Evolutionary conservation across 2,888 invertebrate genomes (phyloP), one percentile per base, ranked within the genome.

Genomic region (Pogonocherus hispidulus): DNA sequence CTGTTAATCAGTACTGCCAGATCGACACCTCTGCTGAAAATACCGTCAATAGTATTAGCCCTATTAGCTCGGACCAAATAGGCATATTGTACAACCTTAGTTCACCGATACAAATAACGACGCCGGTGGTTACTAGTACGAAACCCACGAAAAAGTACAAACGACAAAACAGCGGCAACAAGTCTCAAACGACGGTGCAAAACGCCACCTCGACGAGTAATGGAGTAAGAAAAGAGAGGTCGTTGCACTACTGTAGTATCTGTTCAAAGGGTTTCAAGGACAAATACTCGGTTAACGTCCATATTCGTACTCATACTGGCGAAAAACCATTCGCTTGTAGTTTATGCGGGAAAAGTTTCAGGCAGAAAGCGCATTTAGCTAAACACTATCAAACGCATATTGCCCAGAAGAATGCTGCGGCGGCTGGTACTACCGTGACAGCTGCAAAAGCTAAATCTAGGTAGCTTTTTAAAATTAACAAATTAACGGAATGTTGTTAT

Each of bases 251-350:
- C 86, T 92, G 99, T 88, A 92, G 94, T 84, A 94, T 98, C 85
- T 98, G 95, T 86, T 94, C 94, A 79, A 96, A 95, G 84, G 96
- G 96, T 3, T 96, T 96, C 86, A 96, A 96, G 86, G 96, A 96
- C 86, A 96, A 96, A 85, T 99, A 99, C 89, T 95, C 98, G 70
- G 96, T 99, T 64, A 98, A 98, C 84, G 98, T 98, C 52, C 99
- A 99, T 86, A 95, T 98, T 77, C 90, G 98, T 78, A 98, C 98
- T 22, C 99, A 99, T 84, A 98, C 98, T 0, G 98, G 98, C 0
- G 98, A 99, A 86, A 98, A 99, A 83, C 98, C 99, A 0, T 99
- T 99, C 86, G 91, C 94, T 35, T 99, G 99, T 85, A 93, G 93
- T 16, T 89, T 97, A 66, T 99, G 99, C 84, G 96, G 96, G 73